These are phyloP conservation scores for Boloria euphrosyne DNA, from an alignment of 2,888 invertebrate genomes.

Conservation along the genomic window DNA sequence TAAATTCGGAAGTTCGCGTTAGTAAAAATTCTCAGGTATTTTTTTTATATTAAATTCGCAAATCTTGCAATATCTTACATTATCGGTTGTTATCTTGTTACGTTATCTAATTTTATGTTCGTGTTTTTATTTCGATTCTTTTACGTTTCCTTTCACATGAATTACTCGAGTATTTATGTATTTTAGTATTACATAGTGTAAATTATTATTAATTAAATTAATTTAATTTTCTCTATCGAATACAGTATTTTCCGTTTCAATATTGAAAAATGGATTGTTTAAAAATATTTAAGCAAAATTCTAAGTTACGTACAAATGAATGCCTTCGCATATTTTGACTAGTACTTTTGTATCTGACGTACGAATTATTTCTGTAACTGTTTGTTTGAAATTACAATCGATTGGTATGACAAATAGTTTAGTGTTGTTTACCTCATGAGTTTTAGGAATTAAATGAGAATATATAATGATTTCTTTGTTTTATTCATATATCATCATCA, in stretches of 20 bases:
- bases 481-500: conserved; percentile 44
- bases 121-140: conserved; percentile 54
- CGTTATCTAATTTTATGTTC: conserved; percentile 78
- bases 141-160: conserved; percentile 60
- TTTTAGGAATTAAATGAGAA: conserved; percentile 79
- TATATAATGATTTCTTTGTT: conserved; percentile 60
- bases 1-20: neutral
- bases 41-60: conserved; percentile 9
- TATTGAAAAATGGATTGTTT: conserved; percentile 64
- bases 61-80: conserved; percentile 36
- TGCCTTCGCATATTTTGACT: conserved; percentile 45
- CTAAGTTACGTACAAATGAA: conserved; percentile 38
- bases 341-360: conserved; percentile 45
- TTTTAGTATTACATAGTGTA: conserved; percentile 72
- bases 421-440: conserved; percentile 82
- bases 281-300: conserved; percentile 39
- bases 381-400: conserved; percentile 59
- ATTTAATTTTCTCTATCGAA: conserved; percentile 47
- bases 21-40: conserved; percentile 7
- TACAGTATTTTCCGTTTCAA: conserved; percentile 58
- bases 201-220: conserved; percentile 64
- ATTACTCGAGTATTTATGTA: conserved; percentile 71
- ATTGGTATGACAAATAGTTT: conserved; percentile 74
- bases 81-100: conserved; percentile 78
- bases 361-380: conserved; percentile 50